Percentiles rank a stretch among this genome's conserved stretches.
Evolutionary conservation across 2,888 invertebrate genomes (phyloP).

Genomic region (Teleogryllus oceanicus): DNA sequence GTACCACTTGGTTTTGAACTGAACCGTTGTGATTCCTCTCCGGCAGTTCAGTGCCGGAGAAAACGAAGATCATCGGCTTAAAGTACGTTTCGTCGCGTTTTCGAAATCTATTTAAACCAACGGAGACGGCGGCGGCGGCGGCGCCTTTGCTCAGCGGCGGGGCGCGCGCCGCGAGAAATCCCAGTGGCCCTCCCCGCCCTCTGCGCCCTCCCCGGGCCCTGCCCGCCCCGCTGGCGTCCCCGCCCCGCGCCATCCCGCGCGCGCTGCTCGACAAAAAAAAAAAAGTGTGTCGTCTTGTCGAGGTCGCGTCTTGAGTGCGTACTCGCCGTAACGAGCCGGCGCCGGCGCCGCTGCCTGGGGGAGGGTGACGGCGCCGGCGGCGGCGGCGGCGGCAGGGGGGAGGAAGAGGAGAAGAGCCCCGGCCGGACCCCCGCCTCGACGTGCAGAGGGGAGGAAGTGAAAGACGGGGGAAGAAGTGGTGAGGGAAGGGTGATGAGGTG

Average conservation of each 20-base stretch:
- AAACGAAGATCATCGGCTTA: no score
- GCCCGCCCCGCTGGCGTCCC: background rate
- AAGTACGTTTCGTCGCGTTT: background rate
- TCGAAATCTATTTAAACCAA: slow-evolving; percentile 1
- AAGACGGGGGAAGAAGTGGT: background rate
- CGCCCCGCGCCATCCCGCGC: background rate
- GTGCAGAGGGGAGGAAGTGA: background rate
- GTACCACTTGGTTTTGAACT: no score
- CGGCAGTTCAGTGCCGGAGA: no score
- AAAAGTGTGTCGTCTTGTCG: slow-evolving; percentile 10
- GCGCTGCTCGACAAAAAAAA: background rate
- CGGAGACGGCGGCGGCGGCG: background rate
- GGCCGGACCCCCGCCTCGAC: background rate
- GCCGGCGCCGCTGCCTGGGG: background rate
- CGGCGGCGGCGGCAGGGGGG: background rate
- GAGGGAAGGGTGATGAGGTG: no score
- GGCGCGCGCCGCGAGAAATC: background rate
- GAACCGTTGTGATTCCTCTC: no score
- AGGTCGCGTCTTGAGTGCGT: slow-evolving; percentile 8
- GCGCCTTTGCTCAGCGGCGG: background rate
- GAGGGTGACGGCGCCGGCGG: background rate
- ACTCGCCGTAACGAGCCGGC: slow-evolving; percentile 9
- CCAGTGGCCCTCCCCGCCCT: background rate
- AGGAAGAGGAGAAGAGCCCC: background rate
- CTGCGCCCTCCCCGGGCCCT: background rate